A percentile compares a stretch with the other conserved stretches of the same genome.
Conservation (phyloP, 2,888 invertebrate species). For the Achlya flavicornis region DNA sequence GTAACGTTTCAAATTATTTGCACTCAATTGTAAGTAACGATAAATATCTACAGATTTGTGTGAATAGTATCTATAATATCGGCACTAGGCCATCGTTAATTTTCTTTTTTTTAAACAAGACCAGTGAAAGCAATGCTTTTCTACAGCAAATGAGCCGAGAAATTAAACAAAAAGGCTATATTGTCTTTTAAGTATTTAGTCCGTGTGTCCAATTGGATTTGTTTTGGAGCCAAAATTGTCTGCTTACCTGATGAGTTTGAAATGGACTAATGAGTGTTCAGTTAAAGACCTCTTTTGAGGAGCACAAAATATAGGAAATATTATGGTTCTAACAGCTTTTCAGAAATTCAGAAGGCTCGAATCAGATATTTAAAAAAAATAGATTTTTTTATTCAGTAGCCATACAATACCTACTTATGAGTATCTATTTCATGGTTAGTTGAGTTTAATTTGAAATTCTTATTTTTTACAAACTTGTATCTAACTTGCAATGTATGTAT, state of each 20-base stretch:
- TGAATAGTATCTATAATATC: background rate
- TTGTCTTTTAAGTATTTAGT: slow-evolving; percentile 3
- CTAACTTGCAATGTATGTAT: too few species aligned
- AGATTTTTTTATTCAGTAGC: too few species aligned
- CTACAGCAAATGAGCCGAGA: slow-evolving; percentile 4
- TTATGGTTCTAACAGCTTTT: too few species aligned
- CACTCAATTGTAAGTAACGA: background rate
- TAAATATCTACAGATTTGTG: background rate
- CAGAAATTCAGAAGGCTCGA: too few species aligned
- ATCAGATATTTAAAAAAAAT: too few species aligned
- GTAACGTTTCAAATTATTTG: background rate
- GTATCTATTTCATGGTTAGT: too few species aligned
- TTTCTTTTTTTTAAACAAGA: slow-evolving; percentile 2
- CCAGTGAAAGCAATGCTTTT: background rate
- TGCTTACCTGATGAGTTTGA: background rate
- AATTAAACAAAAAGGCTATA: slow-evolving; percentile 2
- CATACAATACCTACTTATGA: too few species aligned
- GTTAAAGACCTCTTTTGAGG: background rate
- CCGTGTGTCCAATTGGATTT: slow-evolving; percentile 1
- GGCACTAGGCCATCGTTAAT: slow-evolving; percentile 1
- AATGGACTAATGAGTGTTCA: too few species aligned
- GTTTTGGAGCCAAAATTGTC: background rate
- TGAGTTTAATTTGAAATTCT: too few species aligned
- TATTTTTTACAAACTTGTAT: too few species aligned
- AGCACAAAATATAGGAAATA: background rate